Conservation (phyloP, 2,113 vertebrate species). For the Marcusenius ussheri region DNA sequence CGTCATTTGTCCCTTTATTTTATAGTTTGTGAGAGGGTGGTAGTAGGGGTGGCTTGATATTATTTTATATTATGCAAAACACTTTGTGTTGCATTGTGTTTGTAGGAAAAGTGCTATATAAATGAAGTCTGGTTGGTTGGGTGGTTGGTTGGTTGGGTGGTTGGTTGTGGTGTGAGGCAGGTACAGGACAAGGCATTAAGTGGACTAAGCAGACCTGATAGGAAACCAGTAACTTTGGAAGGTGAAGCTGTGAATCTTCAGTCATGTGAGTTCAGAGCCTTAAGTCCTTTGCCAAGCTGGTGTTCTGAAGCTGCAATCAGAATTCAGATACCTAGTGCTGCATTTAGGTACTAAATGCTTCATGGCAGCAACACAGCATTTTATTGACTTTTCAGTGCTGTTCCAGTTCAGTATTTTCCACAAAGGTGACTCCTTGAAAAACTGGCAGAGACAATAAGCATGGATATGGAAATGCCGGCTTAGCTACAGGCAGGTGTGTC, state of each 20-base stretch:
- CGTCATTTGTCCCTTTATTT: too few species aligned
- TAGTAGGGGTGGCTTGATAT: too few species aligned
- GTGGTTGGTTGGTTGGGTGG: too few species aligned
- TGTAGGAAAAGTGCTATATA: too few species aligned
- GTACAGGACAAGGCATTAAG: neutral
- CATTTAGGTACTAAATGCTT: neutral
- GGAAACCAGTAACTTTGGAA: neutral
- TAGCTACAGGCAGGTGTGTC: constrained; percentile 1
- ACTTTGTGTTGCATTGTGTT: too few species aligned
- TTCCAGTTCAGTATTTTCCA: neutral
- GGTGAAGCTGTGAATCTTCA: neutral
- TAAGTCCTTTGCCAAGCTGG: neutral
- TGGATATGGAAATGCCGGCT: neutral
- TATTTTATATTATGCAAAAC: too few species aligned
- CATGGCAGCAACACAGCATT: neutral
- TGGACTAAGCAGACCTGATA: neutral
- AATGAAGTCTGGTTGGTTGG: too few species aligned
- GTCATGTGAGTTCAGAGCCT: neutral
- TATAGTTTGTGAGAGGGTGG: too few species aligned
- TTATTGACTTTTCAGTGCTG: neutral
- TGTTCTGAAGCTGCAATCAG: neutral
- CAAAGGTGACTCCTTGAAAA: neutral
- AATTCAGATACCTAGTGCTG: neutral
- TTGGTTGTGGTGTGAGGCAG: neutral
- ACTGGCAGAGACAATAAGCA: neutral